A percentile compares a stretch with the other conserved stretches of the same genome.
Evolutionary conservation across 2,888 invertebrate genomes (phyloP).

Genomic region (Notocelia uddmanniana): DNA sequence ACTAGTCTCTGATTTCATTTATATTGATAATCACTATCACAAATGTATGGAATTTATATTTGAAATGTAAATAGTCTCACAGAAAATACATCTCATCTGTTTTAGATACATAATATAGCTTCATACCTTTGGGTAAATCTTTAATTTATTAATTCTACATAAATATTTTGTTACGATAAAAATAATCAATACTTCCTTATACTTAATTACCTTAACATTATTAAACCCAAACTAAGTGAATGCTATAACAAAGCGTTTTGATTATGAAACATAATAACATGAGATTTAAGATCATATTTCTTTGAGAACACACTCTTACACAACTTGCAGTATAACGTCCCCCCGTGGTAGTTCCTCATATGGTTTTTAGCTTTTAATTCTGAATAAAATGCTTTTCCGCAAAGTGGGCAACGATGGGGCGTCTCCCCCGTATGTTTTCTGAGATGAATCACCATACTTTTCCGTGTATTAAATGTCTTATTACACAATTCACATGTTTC

Average conservation of each 20-base stretch:
- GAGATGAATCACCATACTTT: conserved; percentile 71
- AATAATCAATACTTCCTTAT: conserved; percentile 10
- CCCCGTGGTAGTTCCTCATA: conserved; percentile 71
- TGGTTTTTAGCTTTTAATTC: conserved; percentile 63
- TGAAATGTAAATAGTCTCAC: not conserved
- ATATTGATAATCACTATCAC: too few species aligned
- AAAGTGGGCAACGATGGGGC: conserved; percentile 71
- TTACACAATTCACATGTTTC: conserved; percentile 73
- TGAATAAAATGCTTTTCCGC: conserved; percentile 67
- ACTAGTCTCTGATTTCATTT: too few species aligned
- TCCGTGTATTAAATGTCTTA: conserved; percentile 68
- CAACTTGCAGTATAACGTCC: conserved; percentile 67
- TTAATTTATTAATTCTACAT: conserved; percentile 1
- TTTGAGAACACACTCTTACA: conserved; percentile 67
- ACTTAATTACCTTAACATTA: conserved; percentile 28
- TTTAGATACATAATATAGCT: not conserved
- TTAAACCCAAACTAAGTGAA: conserved; percentile 31
- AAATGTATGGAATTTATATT: not conserved
- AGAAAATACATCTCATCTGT: not conserved
- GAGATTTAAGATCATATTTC: conserved; percentile 65
- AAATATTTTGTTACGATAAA: not conserved
- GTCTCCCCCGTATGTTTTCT: conserved; percentile 74
- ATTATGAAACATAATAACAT: conserved; percentile 66
- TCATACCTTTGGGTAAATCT: not conserved
- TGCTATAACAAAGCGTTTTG: conserved; percentile 58